These are phyloP conservation scores for Drosophila sp. DNA, from an alignment of 1,140 invertebrate species.

Conservation along the genomic window DNA sequence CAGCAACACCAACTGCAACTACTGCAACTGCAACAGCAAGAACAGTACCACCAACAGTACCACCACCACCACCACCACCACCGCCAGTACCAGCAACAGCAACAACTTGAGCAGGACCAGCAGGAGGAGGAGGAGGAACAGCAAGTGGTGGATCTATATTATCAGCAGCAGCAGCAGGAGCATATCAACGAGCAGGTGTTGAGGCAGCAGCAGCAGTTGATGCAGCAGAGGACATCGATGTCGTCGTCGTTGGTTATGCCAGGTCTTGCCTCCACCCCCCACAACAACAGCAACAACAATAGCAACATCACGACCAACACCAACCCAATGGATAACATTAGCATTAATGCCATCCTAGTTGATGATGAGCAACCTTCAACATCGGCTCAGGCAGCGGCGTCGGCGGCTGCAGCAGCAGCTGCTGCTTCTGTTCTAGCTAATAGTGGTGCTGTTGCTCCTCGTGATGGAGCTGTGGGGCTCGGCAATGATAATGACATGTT, in stretches of 20 bases:
- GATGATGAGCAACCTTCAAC: conserved; percentile 75
- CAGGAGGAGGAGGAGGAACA: conserved; percentile 7
- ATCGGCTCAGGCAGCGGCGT: conserved; percentile 73
- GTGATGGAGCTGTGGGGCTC: conserved; percentile 7
- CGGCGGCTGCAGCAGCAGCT: conserved; percentile 48
- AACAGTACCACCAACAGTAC: conserved; percentile 44
- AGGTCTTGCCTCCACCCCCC: conserved; percentile 51
- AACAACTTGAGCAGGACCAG: background rate
- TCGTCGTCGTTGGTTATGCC: conserved; percentile 76
- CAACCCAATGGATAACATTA: conserved; percentile 61
- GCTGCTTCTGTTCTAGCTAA: conserved; percentile 18
- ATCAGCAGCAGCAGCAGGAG: conserved; percentile 47
- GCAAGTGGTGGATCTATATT: conserved; percentile 46
- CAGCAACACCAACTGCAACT: conserved; percentile 71
- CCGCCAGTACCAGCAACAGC: conserved; percentile 61
- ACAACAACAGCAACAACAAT: conserved; percentile 37
- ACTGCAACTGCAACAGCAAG: conserved; percentile 51
- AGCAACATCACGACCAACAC: conserved; percentile 34
- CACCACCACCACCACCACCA: conserved; percentile 55
- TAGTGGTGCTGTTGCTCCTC: conserved; percentile 7
- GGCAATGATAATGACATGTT: conserved; percentile 59
- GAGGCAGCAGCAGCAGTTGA: conserved; percentile 79
- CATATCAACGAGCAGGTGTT: conserved; percentile 50
- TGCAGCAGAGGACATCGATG: conserved; percentile 82
- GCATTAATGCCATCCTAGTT: conserved; percentile 76